Evolutionary conservation across 2,113 vertebrate genomes (phyloP).

Genomic region (Telmatochromis bifrenatus): DNA sequence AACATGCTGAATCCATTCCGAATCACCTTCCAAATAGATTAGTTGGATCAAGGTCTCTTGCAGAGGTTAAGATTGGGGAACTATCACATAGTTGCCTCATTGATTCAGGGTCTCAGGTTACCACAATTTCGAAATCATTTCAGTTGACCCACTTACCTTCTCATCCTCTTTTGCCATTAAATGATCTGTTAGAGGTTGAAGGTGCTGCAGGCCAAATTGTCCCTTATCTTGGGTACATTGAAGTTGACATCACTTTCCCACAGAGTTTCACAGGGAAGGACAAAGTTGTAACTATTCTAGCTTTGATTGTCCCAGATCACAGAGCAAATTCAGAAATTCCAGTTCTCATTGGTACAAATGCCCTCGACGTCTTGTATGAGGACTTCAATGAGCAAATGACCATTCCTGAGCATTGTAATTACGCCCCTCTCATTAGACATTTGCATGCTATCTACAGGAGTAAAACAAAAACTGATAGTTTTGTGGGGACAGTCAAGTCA

Average conservation of each 20-base stretch:
- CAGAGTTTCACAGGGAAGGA: neutral
- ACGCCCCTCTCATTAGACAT: neutral
- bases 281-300: neutral
- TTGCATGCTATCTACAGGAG: neutral
- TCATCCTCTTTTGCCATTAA: neutral
- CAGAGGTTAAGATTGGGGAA: neutral
- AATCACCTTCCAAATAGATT: accelerated
- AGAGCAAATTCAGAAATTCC: too few species aligned
- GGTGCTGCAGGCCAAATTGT: neutral
- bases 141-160: neutral
- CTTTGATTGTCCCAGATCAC: too few species aligned
- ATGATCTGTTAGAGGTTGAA: neutral
- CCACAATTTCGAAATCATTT: neutral
- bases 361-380: too few species aligned
- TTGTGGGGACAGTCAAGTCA: neutral
- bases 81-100: neutral
- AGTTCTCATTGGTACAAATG: too few species aligned
- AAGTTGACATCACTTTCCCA: neutral
- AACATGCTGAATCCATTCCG: accelerated
- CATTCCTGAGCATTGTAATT: neutral
- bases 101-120: neutral
- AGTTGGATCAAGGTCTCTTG: neutral
- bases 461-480: neutral
- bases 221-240: neutral
- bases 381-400: neutral